Evolutionary conservation across 2,888 invertebrate genomes (phyloP).

Genomic region (Siphlonurus alternatus): DNA sequence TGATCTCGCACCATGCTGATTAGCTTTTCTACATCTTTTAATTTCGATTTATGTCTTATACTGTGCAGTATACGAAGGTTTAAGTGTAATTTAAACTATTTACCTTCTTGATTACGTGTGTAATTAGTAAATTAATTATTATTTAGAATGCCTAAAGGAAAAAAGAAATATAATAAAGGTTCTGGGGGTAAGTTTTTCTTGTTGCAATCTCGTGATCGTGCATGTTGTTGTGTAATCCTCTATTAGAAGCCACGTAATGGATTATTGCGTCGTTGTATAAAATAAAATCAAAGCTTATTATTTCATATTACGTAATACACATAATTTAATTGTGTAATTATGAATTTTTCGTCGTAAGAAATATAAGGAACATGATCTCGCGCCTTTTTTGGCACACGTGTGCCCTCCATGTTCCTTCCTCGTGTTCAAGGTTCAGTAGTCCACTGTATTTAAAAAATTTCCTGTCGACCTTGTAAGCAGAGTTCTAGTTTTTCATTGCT

Average conservation of each 20-base stretch:
- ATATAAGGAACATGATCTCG: no score
- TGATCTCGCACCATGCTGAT: slow-evolving; percentile 48
- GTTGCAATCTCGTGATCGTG: not conserved
- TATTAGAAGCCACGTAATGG: not conserved
- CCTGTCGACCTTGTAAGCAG: no score
- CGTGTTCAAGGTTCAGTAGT: no score
- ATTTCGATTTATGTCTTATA: slow-evolving; percentile 49
- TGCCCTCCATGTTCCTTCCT: no score
- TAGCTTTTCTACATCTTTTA: slow-evolving; percentile 38
- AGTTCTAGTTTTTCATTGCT: no score
- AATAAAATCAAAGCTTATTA: not conserved
- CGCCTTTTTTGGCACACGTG: no score
- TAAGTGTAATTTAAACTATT: slow-evolving; percentile 56
- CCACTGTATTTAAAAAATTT: no score
- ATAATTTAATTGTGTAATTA: no score
- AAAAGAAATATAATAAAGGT: slow-evolving; percentile 44
- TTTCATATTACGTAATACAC: not conserved
- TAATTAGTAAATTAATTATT: slow-evolving; percentile 18
- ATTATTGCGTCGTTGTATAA: not conserved
- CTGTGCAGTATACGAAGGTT: slow-evolving; percentile 49
- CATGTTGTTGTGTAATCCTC: not conserved
- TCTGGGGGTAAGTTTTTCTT: slow-evolving; percentile 32
- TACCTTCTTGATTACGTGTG: slow-evolving; percentile 60
- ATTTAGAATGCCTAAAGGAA: slow-evolving; percentile 50
- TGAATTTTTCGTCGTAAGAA: no score